Evolutionary conservation across 2,888 invertebrate genomes (phyloP), one percentile per base, ranked within the genome.

Genomic region (Charanyca ferruginea): DNA sequence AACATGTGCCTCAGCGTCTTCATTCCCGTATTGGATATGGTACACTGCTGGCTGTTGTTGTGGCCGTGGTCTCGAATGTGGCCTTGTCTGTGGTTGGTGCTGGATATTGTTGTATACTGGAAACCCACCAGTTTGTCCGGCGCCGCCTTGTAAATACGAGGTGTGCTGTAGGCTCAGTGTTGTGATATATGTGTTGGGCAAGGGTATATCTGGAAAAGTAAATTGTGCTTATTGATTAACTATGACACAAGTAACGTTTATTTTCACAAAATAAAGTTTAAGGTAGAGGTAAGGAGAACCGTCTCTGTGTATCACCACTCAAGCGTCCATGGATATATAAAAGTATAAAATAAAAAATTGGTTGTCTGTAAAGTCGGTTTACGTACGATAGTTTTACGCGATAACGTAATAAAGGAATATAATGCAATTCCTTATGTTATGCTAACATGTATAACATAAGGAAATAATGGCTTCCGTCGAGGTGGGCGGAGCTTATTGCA

Each of bases 131-230:
- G 35, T 35, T 35, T 35, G 13, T 35, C 35, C 61, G 11, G 59
- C 58, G 0, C 61, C 66, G 65, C 81, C 35, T 79, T 91, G 70
- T 5, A 94, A 81, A 79, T 87, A 94, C n/a, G 96, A 84, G 41
- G 91, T 93, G 83, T 96, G 96, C 66, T 96, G 95, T 0, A 96
- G 91, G 60, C 92, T 95, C 38, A 96, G 90, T 0, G 94, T 95
- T 8, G 96, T 95, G 2, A 96, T 91, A 63, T 91, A 91, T 59
- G 87, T 83, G 54, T 89, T 89, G 44, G 89, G 90, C 1, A 81
- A 78, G 3, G 87, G 84, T 0, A 79, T 57, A 74, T 93, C 93
- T 93, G 86, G 1, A 87, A 87, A 48, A 28, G 44, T 23, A 18
- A 8, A 6, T 16, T 18, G 6, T 13, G 5, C 9, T 22, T 47